Base-by-base conservation (phyloP, 2,113 vertebrate genomes). In the Eulemur macaco region DNA sequence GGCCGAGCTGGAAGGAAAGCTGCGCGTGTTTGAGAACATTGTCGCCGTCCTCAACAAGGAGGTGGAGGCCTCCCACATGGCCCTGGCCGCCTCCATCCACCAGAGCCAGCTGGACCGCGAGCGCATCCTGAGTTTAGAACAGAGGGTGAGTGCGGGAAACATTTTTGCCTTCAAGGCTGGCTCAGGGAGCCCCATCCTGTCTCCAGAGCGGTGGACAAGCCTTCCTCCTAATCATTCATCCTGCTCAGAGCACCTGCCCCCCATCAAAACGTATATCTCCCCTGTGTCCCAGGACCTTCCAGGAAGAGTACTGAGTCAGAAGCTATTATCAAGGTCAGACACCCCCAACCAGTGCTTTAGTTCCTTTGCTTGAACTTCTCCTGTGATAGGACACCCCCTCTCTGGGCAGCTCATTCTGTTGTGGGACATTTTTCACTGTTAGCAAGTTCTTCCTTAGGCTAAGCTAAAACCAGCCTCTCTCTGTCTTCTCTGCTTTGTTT, bases 21-120 rank as follows among this genome's bases (percentile, higher is more conserved):
- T 99, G 18, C 98, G 98, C 0, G 99, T 99, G 47, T 99, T 99
- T n/a, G 99, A 99, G 97, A 99, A 99, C 84, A 99, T 99, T 0
- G 98, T 99, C 7, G 97, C 99, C 0, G 99, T 99, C 86, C 99
- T 99, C 92, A 99, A 99, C 78, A 98, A 99, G 81, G 99, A 99
- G 98, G 98, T 99, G 92, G 99, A 99, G 89, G 98, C 98, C 89
- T 99, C 98, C 0, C 97, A 98, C 82, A 42, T 99, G 85, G 98
- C 98, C 34, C 97, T 99, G 86, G 82, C 92, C 0, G 97, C 98
- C 68, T 98, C 99, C 80, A 97, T 98, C 88, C 98, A 98, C 7
- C 98, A 99, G 96, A 98, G 98, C 34, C 98, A 98, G 1, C 97
- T 98, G 7, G 98, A 98, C 92, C 98, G 98, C 1, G 98, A 99